phyloP scores from a whole-genome alignment of 2,113 vertebrate species.

The Corynorhinus townsendii region DNA sequence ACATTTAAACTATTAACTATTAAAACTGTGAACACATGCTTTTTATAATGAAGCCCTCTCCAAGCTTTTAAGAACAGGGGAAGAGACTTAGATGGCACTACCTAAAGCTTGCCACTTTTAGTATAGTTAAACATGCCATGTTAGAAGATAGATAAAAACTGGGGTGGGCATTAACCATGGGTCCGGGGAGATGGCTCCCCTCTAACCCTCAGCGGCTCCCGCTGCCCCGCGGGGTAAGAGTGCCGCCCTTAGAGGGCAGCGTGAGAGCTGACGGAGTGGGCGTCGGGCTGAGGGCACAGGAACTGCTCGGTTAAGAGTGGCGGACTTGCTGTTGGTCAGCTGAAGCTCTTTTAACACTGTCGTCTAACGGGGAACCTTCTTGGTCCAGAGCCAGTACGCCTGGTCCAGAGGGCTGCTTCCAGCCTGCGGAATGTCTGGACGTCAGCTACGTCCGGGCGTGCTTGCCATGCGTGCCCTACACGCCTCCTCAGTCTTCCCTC shows the following conservation, averaged over 20 bases:
- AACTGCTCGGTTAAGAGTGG: neutral
- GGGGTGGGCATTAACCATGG: too few relatives aligned
- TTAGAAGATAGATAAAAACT: neutral
- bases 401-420: neutral
- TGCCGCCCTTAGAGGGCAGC: neutral
- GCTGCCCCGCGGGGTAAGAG: neutral
- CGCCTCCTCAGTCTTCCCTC: neutral
- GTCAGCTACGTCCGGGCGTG: too few relatives aligned
- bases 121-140: neutral
- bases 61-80: neutral
- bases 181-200: neutral
- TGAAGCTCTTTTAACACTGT: rapidly evolving
- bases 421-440: neutral
- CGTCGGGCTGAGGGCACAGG: rapidly evolving
- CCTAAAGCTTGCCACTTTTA: neutral
- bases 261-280: too few relatives aligned
- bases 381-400: neutral
- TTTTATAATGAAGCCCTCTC: neutral
- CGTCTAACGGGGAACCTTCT: neutral
- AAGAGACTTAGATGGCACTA: neutral
- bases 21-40: neutral
- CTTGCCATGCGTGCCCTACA: too few relatives aligned
- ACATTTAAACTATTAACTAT: too few relatives aligned
- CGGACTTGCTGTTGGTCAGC: rapidly evolving
- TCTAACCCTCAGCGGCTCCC: neutral